Evolutionary conservation across 2,888 invertebrate genomes (phyloP), one percentile per base, ranked within the genome.

Genomic region (Andrena dorsata): DNA sequence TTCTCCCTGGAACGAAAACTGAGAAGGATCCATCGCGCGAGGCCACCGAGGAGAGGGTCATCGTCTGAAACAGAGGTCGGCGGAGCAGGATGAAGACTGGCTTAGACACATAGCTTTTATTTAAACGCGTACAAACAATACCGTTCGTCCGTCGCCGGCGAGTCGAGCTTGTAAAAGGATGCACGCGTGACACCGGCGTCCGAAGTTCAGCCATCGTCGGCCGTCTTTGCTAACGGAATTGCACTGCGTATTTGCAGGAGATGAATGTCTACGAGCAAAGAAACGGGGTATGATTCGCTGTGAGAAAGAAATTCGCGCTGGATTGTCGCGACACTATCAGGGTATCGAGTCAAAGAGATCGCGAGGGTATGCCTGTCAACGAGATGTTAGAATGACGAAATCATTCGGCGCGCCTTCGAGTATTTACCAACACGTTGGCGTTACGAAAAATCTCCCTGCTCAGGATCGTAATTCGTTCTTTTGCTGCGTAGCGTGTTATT

Each of bases 291-390:
- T 53, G 49, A 53, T 26, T 26, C 51, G 71, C 26, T 68, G 63
- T 41, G 56, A 47, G 35, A 23, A 66, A 72, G 51, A 63, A 49
- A 60, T 41, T 26, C 13, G 30, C n/a, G 53, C 65, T 13, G 56
- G 64, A 64, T 69, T 76, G 58, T 28, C 20, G 51, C 51, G 53
- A 58, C 47, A 47, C 56, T 73, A 76, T 81, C 81, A 76, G 82
- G 82, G 76, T 83, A 81, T 61, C 56, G 76, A 70, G 32, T 41
- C 1, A 4, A 1, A 41, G 41, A 41, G 41, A 41, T 41, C 41
- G 41, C 13, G 41, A 41, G 13, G 4, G 41, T 41, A 41, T 41
- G 41, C 41, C 13, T 41, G 41, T 13, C 13, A 13, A 4, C 47
- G 28, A 65, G 41, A 7, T 7, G 13, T n/a, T 13, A 41, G 47